A percentile compares a stretch with the other conserved stretches of the same genome.
Evolutionary conservation across 2,113 vertebrate species (phyloP).

Genomic region (Silurus asotus): DNA sequence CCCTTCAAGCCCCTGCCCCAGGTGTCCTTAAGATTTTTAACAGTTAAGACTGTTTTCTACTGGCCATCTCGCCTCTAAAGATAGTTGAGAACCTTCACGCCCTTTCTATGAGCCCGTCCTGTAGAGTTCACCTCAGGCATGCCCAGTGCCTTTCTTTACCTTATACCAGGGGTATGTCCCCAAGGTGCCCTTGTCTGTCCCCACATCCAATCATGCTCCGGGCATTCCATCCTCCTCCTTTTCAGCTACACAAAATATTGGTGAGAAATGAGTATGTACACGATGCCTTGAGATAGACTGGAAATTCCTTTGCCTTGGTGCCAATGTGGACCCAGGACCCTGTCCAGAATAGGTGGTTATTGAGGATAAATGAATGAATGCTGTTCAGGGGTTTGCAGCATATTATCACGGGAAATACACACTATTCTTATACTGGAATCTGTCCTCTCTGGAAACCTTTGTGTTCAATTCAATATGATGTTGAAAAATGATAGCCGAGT

Average conservation of each 20-base stretch:
- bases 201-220: no score
- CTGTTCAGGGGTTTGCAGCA: slow-evolving; percentile 19
- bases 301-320: neutral
- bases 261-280: neutral
- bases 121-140: no score
- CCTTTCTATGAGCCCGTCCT: no score
- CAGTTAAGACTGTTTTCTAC: no score
- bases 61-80: no score
- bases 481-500: slow-evolving; percentile 32
- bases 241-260: neutral
- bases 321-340: neutral
- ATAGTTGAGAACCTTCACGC: no score
- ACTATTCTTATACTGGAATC: slow-evolving; percentile 41
- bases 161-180: no score
- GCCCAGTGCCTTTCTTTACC: no score
- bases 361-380: neutral
- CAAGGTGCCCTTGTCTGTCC: no score
- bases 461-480: slow-evolving; percentile 18
- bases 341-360: neutral
- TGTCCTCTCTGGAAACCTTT: slow-evolving; percentile 28
- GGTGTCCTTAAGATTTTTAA: no score
- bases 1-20: no score
- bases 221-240: no score
- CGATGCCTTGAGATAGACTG: neutral
- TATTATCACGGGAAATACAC: slow-evolving; percentile 45